These are phyloP conservation scores for Tautogolabrus adspersus DNA, from an alignment of 2,113 vertebrate genomes.

Conservation along the genomic window DNA sequence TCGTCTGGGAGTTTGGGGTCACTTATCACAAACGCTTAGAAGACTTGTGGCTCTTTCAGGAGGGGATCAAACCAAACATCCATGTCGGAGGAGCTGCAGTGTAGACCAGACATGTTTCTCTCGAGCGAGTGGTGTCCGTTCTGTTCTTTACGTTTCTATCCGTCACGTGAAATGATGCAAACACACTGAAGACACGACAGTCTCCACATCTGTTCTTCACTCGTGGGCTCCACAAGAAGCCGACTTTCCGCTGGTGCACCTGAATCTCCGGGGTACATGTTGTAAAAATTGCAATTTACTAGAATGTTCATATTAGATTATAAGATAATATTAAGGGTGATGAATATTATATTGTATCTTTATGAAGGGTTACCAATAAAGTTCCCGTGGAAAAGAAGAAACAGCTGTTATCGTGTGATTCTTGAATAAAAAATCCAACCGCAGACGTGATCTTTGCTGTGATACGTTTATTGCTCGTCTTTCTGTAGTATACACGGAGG, in stretches of 20 bases:
- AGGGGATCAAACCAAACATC: not conserved
- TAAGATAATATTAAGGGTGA: slow-evolving; percentile 83
- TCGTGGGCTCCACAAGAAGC: slow-evolving; percentile 41
- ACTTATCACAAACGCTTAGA: not conserved
- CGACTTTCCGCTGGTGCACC: slow-evolving; percentile 58
- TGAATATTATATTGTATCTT: slow-evolving; percentile 90
- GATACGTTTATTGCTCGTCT: slow-evolving; percentile 81
- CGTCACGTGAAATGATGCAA: slow-evolving; percentile 22
- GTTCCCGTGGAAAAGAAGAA: slow-evolving; percentile 91
- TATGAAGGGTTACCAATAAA: slow-evolving; percentile 88
- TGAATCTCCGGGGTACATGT: slow-evolving; percentile 70
- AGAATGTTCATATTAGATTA: slow-evolving; percentile 84
- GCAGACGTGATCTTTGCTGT: slow-evolving; percentile 56
- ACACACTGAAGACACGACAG: slow-evolving; percentile 8
- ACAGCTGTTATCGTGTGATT: slow-evolving; percentile 86
- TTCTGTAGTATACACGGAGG: slow-evolving; percentile 78
- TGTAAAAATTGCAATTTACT: slow-evolving; percentile 81
- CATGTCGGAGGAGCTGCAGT: not conserved
- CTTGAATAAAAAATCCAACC: slow-evolving; percentile 33
- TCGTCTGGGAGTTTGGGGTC: not conserved
- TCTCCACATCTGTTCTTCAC: slow-evolving; percentile 40
- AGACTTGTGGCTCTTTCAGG: not conserved
- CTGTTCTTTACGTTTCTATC: slow-evolving; percentile 20
- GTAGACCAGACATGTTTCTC: slow-evolving; percentile 3
- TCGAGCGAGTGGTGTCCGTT: slow-evolving; percentile 1